Conservation (phyloP, 2,797 vertebrate genomes). For the Sebastes matsubarae region DNA sequence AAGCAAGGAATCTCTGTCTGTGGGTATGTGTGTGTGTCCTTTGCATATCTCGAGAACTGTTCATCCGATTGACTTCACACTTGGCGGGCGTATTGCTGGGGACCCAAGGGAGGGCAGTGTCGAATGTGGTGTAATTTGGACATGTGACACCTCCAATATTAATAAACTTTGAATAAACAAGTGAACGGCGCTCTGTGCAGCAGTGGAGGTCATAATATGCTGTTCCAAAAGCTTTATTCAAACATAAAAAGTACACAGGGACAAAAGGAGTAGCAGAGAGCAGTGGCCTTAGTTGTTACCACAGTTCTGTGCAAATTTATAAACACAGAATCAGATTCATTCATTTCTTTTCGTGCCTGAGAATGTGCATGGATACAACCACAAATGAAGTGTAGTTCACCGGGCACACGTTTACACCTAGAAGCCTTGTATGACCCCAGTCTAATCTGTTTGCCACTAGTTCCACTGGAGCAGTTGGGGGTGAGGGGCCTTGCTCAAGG, state of each 20-base stretch:
- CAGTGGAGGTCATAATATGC: no score
- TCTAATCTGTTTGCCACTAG: background rate
- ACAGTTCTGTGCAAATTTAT: background rate
- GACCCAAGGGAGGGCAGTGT: no score
- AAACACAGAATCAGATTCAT: background rate
- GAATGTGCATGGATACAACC: background rate
- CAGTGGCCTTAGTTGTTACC: background rate
- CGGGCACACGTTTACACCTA: background rate
- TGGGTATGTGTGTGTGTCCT: no score
- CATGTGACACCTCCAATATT: no score
- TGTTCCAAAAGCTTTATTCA: background rate
- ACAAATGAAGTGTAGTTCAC: background rate
- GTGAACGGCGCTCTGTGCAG: no score
- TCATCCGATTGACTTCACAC: no score
- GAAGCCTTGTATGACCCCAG: background rate
- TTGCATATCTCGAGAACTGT: no score
- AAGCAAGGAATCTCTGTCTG: no score
- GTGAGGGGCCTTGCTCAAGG: background rate
- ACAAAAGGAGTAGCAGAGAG: background rate
- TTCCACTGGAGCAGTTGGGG: background rate
- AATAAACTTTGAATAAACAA: no score
- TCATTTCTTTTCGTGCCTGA: background rate
- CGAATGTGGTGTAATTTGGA: no score
- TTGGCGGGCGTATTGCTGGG: no score
- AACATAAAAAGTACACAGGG: background rate